A percentile compares a stretch with the other conserved stretches of the same genome.
Conservation (phyloP, 2,888 invertebrate species). For the Melipona beecheii region DNA sequence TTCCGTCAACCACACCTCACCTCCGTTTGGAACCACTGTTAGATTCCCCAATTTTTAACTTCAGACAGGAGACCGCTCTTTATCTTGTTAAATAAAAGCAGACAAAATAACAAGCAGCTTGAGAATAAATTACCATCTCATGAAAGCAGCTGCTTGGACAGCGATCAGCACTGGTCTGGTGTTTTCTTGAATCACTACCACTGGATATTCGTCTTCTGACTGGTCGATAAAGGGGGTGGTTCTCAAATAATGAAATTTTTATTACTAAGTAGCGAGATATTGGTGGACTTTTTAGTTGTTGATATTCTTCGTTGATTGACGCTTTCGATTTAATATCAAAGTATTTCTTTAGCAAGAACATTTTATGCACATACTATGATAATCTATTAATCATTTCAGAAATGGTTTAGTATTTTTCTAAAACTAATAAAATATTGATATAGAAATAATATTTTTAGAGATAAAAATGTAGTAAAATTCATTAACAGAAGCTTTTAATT, state of each 20-base stretch:
- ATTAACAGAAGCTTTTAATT: too few species aligned
- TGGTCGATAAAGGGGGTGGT: constrained; percentile 75
- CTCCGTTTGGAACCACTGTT: constrained; percentile 89
- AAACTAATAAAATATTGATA: too few species aligned
- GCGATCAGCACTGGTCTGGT: constrained; percentile 88
- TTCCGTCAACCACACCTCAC: constrained; percentile 90
- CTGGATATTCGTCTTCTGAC: constrained; percentile 89
- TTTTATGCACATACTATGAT: too few species aligned
- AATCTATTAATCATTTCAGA: too few species aligned
- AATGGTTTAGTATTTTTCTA: too few species aligned
- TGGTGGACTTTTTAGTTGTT: too few species aligned
- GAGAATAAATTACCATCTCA: constrained; percentile 82
- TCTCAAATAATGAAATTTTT: constrained; percentile 63
- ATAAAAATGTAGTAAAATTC: too few species aligned
- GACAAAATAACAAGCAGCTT: constrained; percentile 11
- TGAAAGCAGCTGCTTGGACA: constrained; percentile 90
- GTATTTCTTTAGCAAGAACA: too few species aligned
- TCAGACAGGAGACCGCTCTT: constrained; percentile 69
- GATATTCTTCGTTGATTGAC: too few species aligned
- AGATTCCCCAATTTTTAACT: constrained; percentile 92
- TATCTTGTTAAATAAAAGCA: constrained; percentile 5
- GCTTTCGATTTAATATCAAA: too few species aligned
- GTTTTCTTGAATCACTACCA: constrained; percentile 86
- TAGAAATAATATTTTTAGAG: too few species aligned
- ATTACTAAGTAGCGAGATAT: too few species aligned